Evolutionary conservation across 2,797 vertebrate species (phyloP), one percentile per base, ranked within the genome.

Genomic region (Myioborus melanocephalus): DNA sequence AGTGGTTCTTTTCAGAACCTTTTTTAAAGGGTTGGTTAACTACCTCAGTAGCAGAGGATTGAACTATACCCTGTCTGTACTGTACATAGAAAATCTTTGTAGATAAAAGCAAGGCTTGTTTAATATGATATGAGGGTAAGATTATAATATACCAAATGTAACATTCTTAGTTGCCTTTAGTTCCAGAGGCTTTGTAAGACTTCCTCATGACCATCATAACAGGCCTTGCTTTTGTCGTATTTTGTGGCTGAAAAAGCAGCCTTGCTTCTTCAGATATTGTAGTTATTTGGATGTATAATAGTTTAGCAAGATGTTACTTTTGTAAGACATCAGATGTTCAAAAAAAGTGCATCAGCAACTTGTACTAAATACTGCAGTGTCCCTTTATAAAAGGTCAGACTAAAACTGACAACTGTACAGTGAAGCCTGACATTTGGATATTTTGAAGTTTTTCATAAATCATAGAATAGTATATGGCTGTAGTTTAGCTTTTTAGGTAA

Each of bases 1-100:
- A 99, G 99, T 99, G 99, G 99, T 99, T 99, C 99, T 99, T 99
- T 99, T 99, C 98, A 99, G 99, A 99, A 99, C 99, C 99, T 98
- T 99, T 99, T 98, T 99, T 98, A 99, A 99, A 99, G 99, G 99
- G 99, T 99, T 99, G 99, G 99, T 99, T 99, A 99, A 99, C 99
- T 99, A 99, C 99, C 99, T 99, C 99, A 99, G 99, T 99, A 99
- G 98, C 99, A 99, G 99, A 99, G 99, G 99, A 99, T 98, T 99
- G 99, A 99, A 99, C 99, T 99, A 98, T 98, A 99, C 99, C 99
- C 99, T 99, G 98, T 99, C 99, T 99, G 99, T 99, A 99, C 99
- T 99, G 99, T 99, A 99, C 98, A 99, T 99, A 99, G 99, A 99
- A 99, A 99, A 99, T 99, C 97, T 99, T 99, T 99, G 99, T 99